phyloP scores from a whole-genome alignment of 2,888 invertebrate genomes.

The Philaethria dido region DNA sequence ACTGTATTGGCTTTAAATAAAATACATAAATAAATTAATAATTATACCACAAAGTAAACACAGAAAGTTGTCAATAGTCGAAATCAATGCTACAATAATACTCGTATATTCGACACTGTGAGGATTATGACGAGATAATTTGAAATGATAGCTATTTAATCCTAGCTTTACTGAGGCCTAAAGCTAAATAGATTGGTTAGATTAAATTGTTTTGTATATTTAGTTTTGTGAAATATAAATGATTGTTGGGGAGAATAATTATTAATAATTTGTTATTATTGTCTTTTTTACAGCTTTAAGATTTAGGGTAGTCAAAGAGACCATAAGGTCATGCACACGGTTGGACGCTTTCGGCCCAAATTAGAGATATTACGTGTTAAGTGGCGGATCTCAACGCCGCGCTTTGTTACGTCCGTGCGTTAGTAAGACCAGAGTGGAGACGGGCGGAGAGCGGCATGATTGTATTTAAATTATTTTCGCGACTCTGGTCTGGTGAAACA shows the following conservation, averaged over 20 bases:
- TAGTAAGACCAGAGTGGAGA: no score
- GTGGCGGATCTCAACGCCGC: no score
- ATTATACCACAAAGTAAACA: neutral
- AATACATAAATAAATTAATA: neutral
- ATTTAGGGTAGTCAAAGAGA: no score
- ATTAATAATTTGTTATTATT: no score
- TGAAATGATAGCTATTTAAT: slow-evolving; percentile 18
- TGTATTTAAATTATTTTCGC: no score
- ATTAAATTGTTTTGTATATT: slow-evolving; percentile 13
- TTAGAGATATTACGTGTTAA: no score
- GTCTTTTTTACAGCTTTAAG: no score
- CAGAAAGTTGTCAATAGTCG: neutral
- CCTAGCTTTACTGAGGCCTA: slow-evolving; percentile 10
- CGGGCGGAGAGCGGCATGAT: no score
- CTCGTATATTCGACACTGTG: neutral
- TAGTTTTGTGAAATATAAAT: neutral
- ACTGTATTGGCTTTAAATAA: neutral
- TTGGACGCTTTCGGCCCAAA: no score
- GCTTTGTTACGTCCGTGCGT: no score
- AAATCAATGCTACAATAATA: slow-evolving; percentile 1
- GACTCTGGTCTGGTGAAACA: no score
- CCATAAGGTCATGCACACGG: no score
- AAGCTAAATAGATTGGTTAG: slow-evolving; percentile 22
- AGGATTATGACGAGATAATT: slow-evolving; percentile 21
- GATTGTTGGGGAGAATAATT: neutral